Evolutionary conservation across 2,113 vertebrate species (phyloP), one percentile per base, ranked within the genome.

Genomic region (Heteronetta atricapilla): DNA sequence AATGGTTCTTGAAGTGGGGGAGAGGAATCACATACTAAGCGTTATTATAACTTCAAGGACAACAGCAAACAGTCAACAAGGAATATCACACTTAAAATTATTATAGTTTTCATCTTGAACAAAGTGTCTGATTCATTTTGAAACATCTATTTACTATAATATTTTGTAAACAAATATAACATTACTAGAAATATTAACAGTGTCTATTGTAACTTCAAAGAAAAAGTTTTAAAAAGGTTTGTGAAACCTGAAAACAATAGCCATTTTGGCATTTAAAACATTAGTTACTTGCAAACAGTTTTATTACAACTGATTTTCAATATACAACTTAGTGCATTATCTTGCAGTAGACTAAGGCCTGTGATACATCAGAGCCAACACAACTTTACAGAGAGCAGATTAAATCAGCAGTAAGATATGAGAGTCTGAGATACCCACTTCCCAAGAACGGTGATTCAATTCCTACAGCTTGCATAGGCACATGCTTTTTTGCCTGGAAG

Each of bases 1-100:
- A 98, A 97, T 98, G 98, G 93, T 97, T 98, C 99, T 99, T 97
- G 36, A 75, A 29, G 52, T 21, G 94, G 80, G 36, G 23, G 59
- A 92, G 28, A 86, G 6, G 26, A 97, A 93, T 25, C 17, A 82
- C 38, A 76, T 25, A 58, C 93, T 82, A 93, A 48, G 33, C 76
- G 36, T 62, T 68, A 89, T 2, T 64, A 52, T 55, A 90, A 48
- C 42, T 82, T 79, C 66, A 86, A 77, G 33, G 18, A 86, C 36
- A 46, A 36, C 59, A 92, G 60, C 63, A 46, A 93, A 76, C 75
- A 92, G 42, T 50, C 34, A 92, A 13, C 19, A 62, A 13, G 3
- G 5, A 28, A 28, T 67, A 90, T 14, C 28, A 34, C 11, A 40
- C 28, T 80, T 69, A 15, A 76, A 23, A 70, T 17, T 62, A 42